Evolutionary conservation across 2,113 vertebrate genomes (phyloP), one percentile per base, ranked within the genome.

Genomic region (Lampris megalopsis): DNA sequence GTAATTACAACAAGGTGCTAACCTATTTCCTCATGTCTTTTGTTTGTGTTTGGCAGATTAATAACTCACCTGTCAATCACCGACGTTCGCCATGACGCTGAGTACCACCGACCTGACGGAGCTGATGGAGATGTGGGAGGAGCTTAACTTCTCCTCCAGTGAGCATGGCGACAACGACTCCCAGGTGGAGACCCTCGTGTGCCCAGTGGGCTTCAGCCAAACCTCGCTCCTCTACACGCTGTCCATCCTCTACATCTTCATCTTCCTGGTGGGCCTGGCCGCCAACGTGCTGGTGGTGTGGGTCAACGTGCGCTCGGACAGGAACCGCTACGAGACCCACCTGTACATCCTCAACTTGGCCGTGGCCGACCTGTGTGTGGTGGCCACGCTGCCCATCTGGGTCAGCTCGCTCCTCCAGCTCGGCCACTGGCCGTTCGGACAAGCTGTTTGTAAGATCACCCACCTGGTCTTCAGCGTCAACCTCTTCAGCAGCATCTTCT

Each of bases 401-500:
- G 95, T 97, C 0, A 90, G 94, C 66, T 98, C 97, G 13, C 93
- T 98, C 0, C 50, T 97, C 49, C 96, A 95, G 79, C 95, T 95
- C 2, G 96, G 95, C 68, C 95, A 94, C 85, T 98, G 97, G 97
- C 90, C 95, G 11, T 96, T 98, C 86, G 96, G 97, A 0, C 94
- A 96, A 73, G 89, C 94, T 76, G 92, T 94, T 0, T 98, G 97
- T 89, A 97, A 98, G 88, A 73, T 96, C 80, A 95, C 95, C 0
- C 97, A 98, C 85, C 93, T 98, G 68, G 89, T 98, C 71, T 98
- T 97, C 91, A 96, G 95, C 80, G 94, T 97, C 90, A 98, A 97
- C 91, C 93, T 97, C 40, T 97, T 96, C 7, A 74, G 96, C 79
- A 98, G 97, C 90, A 98, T 98, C 93, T 97, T 98, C 90, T 98